phyloP scores from a whole-genome alignment of 2,888 invertebrate species.

The Pheosia tremula region DNA sequence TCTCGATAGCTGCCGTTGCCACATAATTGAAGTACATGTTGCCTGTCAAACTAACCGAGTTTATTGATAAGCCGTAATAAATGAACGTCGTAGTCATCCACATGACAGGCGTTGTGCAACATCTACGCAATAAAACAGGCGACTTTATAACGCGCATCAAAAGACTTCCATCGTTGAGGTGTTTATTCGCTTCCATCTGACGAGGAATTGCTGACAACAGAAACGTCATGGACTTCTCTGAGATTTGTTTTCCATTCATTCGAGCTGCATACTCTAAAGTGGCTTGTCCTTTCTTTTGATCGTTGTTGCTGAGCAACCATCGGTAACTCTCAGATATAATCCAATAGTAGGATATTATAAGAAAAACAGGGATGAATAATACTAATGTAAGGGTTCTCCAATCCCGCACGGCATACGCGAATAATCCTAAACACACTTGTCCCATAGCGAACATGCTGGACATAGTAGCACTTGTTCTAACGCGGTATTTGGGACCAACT shows the following conservation, averaged over 20 bases:
- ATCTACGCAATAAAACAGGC: constrained; percentile 81
- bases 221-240: constrained; percentile 70
- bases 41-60: constrained; percentile 89
- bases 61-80: constrained; percentile 91
- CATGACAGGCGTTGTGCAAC: constrained; percentile 88
- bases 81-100: constrained; percentile 92
- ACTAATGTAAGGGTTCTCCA: constrained; percentile 88
- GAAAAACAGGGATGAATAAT: constrained; percentile 87
- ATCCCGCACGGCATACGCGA: constrained; percentile 87
- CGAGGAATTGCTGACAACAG: constrained; percentile 61
- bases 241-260: constrained; percentile 83
- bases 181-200: constrained; percentile 41
- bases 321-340: constrained; percentile 89
- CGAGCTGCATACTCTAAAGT: constrained; percentile 85
- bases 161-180: constrained; percentile 44
- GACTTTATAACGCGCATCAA: constrained; percentile 79
- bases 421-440: constrained; percentile 87
- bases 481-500: constrained; percentile 89
- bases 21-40: constrained; percentile 91
- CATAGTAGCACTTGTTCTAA: constrained; percentile 88
- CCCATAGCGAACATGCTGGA: constrained; percentile 90
- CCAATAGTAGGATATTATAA: constrained; percentile 87
- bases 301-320: constrained; percentile 89
- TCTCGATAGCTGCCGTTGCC: constrained; percentile 86
- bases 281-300: constrained; percentile 84